Evolutionary conservation across 1,140 invertebrate genomes (phyloP).

Genomic region (Acromyrmex charruanus): DNA sequence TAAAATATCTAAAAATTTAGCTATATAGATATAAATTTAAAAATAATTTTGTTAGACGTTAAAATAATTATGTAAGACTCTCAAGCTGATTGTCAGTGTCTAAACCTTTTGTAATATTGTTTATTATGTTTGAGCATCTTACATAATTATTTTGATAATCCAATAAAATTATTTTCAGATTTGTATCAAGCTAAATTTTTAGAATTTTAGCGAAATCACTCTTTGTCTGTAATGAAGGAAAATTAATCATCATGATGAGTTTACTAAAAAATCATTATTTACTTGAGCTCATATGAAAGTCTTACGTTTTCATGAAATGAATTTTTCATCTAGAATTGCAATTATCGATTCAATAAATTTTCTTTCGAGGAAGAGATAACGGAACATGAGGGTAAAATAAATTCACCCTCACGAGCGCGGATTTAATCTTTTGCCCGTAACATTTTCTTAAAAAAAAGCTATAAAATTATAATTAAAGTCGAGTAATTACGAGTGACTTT

Average conservation of each 20-base stretch:
- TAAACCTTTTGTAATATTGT: too few relatives aligned
- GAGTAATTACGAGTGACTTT: not conserved
- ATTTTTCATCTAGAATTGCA: not conserved
- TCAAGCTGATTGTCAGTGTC: too few relatives aligned
- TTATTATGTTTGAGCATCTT: too few relatives aligned
- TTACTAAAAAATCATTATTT: not conserved
- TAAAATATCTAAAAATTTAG: too few relatives aligned
- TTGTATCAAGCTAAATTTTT: too few relatives aligned
- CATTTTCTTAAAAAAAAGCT: not conserved
- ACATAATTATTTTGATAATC: too few relatives aligned
- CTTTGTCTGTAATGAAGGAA: not conserved
- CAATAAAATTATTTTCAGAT: too few relatives aligned
- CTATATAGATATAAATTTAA: too few relatives aligned
- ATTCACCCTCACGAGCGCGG: not conserved
- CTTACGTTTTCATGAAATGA: not conserved
- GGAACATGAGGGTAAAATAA: not conserved
- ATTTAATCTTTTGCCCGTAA: not conserved
- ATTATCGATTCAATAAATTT: not conserved
- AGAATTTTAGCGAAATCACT: too few relatives aligned
- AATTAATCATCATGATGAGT: not conserved
- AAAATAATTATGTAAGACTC: too few relatives aligned
- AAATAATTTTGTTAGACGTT: too few relatives aligned
- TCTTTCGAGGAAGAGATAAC: not conserved
- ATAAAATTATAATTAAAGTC: constrained; percentile 4
- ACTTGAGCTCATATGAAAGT: too few relatives aligned